These are phyloP conservation scores for Doryteuthis pealeii DNA, from an alignment of 1,140 invertebrate genomes.

Conservation along the genomic window DNA sequence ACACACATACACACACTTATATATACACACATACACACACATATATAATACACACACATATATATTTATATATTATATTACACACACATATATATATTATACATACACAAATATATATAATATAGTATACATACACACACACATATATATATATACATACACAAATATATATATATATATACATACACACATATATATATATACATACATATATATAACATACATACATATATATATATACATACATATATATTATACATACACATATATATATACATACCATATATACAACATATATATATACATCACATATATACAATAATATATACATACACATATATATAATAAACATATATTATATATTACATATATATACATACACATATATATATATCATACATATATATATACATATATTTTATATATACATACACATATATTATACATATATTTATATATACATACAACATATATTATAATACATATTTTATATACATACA, in stretches of 20 bases:
- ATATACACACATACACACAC: too few species aligned
- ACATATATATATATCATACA: too few species aligned
- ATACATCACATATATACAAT: too few species aligned
- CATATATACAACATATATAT: background rate
- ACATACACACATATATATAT: background rate
- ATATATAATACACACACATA: background rate
- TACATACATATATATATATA: constrained; percentile 1
- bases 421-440: too few species aligned
- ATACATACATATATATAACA: background rate
- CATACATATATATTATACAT: constrained; percentile 1
- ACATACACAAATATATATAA: background rate
- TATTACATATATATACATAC: too few species aligned
- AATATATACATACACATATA: too few species aligned
- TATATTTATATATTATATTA: constrained; percentile 4
- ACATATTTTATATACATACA: too few species aligned
- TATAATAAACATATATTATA: too few species aligned
- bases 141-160: constrained; percentile 1
- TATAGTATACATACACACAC: background rate
- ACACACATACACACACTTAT: too few species aligned
- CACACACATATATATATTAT: background rate
- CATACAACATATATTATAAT: too few species aligned
- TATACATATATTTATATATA: too few species aligned
- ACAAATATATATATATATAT: constrained; percentile 4
- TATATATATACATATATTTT: background rate
- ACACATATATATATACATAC: background rate